A percentile compares a stretch with the other conserved stretches of the same genome.
phyloP scores from a whole-genome alignment of 2,113 vertebrate species.

The Dicentrarchus labrax region DNA sequence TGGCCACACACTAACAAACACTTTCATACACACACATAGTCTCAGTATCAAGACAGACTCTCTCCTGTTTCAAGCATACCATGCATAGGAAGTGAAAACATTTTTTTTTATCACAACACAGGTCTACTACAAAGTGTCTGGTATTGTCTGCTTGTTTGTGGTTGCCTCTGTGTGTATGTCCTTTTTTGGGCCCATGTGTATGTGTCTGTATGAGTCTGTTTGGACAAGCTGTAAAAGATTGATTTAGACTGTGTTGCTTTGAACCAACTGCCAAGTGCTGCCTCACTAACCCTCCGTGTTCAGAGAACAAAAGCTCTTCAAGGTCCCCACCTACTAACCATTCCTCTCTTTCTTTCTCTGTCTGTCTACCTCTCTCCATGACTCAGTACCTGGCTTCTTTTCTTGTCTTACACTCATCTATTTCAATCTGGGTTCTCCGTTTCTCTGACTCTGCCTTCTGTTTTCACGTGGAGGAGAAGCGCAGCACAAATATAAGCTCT shows the following conservation, averaged over 20 bases:
- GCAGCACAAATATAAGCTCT: slow-evolving; percentile 48
- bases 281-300: slow-evolving; percentile 67
- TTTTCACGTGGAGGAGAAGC: slow-evolving; percentile 57
- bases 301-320: slow-evolving; percentile 72
- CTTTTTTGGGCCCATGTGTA: slow-evolving; percentile 1
- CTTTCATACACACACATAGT: slow-evolving; percentile 44
- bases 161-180: slow-evolving; percentile 34
- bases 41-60: slow-evolving; percentile 51
- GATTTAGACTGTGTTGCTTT: slow-evolving; percentile 79
- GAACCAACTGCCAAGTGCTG: slow-evolving; percentile 76
- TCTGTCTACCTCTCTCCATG: slow-evolving; percentile 49
- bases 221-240: slow-evolving; percentile 79
- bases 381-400: slow-evolving; percentile 54
- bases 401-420: slow-evolving; percentile 65
- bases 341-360: slow-evolving; percentile 43
- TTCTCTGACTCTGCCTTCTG: slow-evolving; percentile 48
- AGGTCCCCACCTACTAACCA: slow-evolving; percentile 69
- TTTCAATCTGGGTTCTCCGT: slow-evolving; percentile 65
- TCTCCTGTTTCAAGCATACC: slow-evolving; percentile 46
- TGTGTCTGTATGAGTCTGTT: slow-evolving; percentile 52
- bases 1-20: slow-evolving; percentile 54
- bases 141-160: slow-evolving; percentile 42
- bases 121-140: slow-evolving; percentile 45
- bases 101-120: slow-evolving; percentile 38
- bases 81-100: slow-evolving; percentile 38